Percentiles rank a stretch among this genome's conserved stretches.
phyloP scores from a whole-genome alignment of 2,888 invertebrate species.

The Amaurobius ferox region DNA sequence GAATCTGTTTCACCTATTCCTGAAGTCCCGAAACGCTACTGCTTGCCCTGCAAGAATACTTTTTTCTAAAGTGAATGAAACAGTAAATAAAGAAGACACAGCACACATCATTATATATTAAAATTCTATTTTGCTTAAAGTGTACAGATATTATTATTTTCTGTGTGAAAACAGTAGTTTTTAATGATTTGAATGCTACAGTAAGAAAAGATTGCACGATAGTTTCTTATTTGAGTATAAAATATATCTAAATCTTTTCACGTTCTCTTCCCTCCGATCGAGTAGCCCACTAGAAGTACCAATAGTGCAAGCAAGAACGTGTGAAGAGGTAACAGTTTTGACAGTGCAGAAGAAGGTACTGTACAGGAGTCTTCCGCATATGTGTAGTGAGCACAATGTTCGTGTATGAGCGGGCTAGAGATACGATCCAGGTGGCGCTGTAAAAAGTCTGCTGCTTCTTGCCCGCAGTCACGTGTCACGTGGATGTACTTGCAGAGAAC shows the following conservation, averaged over 20 bases:
- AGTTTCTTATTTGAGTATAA: background rate
- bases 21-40: no score
- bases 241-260: background rate
- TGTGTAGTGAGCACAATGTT: slow-evolving; percentile 72
- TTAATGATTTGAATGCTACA: background rate
- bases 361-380: slow-evolving; percentile 63
- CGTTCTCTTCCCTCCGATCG: background rate
- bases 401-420: slow-evolving; percentile 68
- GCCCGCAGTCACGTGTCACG: slow-evolving; percentile 68
- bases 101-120: no score
- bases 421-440: slow-evolving; percentile 68
- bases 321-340: background rate
- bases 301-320: background rate
- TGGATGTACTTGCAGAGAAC: slow-evolving; percentile 70
- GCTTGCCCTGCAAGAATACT: no score
- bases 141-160: background rate
- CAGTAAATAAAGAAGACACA: no score
- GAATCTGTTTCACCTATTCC: no score
- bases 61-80: no score
- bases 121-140: background rate
- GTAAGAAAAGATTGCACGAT: background rate
- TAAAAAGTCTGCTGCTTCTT: slow-evolving; percentile 60
- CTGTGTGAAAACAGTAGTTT: background rate
- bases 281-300: background rate
- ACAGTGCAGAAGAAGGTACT: background rate